Evolutionary conservation across 2,797 vertebrate genomes (phyloP).

Genomic region (Carduelis carduelis): DNA sequence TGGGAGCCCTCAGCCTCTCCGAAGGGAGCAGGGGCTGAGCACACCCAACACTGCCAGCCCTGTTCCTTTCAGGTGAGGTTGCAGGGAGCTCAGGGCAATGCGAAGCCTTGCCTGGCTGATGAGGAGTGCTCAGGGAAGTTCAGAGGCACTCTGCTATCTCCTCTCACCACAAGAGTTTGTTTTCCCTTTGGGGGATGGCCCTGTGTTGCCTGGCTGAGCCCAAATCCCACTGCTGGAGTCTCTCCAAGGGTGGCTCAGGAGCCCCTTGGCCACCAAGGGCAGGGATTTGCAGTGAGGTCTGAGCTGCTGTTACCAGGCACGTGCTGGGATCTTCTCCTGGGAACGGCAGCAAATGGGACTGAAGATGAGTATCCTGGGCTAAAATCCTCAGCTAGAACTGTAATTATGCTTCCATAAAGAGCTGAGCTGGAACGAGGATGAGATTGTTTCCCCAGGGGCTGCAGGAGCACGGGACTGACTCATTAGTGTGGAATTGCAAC

Average conservation of each 20-base stretch:
- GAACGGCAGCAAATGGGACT: not conserved
- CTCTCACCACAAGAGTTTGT: not conserved
- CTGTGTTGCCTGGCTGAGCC: not conserved
- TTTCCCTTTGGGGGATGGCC: not conserved
- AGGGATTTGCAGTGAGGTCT: not conserved
- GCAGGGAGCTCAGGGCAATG: not conserved
- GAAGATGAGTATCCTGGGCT: not conserved
- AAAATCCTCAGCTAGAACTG: not conserved
- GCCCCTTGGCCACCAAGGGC: accelerated
- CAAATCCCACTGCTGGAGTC: not conserved
- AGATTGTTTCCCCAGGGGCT: not conserved
- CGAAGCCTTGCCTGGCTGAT: not conserved
- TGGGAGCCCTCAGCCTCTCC: accelerated
- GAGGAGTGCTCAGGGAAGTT: not conserved
- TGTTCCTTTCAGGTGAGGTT: not conserved
- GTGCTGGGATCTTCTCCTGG: not conserved
- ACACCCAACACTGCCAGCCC: not conserved
- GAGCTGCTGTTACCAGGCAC: not conserved
- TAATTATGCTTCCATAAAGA: not conserved
- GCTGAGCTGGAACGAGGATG: not conserved
- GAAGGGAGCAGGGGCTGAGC: not conserved
- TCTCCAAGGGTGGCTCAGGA: not conserved
- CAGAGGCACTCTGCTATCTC: not conserved
- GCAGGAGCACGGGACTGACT: not conserved
- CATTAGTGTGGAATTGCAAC: not conserved